Evolutionary conservation across 1,140 invertebrate genomes (phyloP).

Genomic region (Augochlora pura): DNA sequence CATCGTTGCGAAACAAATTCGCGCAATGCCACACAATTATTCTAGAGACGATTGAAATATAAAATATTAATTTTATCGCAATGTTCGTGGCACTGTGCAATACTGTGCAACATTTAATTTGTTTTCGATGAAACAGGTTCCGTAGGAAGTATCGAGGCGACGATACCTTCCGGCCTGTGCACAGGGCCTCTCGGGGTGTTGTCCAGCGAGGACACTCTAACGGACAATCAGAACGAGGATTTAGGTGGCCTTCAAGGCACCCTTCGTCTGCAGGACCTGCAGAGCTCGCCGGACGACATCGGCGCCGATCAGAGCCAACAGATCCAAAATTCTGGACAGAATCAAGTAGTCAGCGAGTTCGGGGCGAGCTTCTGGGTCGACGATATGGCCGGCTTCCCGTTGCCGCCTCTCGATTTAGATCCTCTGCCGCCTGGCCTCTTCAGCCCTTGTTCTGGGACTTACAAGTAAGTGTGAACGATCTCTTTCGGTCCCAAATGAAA

Average conservation of each 20-base stretch:
- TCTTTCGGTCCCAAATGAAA: too few relatives aligned
- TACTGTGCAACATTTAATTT: too few relatives aligned
- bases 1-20: too few relatives aligned
- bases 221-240: slow-evolving; percentile 71
- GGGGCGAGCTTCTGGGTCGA: slow-evolving; percentile 84
- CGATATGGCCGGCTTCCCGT: slow-evolving; percentile 90
- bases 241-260: slow-evolving; percentile 70
- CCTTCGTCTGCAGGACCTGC: slow-evolving; percentile 74
- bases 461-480: slow-evolving; percentile 82
- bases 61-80: too few relatives aligned
- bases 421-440: slow-evolving; percentile 84
- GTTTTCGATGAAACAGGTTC: slow-evolving; percentile 67
- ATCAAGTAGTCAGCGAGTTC: slow-evolving; percentile 75
- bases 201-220: slow-evolving; percentile 69
- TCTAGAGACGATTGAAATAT: too few relatives aligned
- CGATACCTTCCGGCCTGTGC: slow-evolving; percentile 76
- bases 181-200: slow-evolving; percentile 72
- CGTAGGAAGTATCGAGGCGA: slow-evolving; percentile 78
- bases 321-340: slow-evolving; percentile 69
- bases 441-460: slow-evolving; percentile 84
- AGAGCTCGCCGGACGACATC: slow-evolving; percentile 72
- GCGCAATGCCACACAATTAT: too few relatives aligned
- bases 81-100: too few relatives aligned
- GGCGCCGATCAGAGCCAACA: slow-evolving; percentile 70
- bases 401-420: slow-evolving; percentile 88